Evolutionary conservation across 2,888 invertebrate genomes (phyloP).

Genomic region (Odontothrips loti): DNA sequence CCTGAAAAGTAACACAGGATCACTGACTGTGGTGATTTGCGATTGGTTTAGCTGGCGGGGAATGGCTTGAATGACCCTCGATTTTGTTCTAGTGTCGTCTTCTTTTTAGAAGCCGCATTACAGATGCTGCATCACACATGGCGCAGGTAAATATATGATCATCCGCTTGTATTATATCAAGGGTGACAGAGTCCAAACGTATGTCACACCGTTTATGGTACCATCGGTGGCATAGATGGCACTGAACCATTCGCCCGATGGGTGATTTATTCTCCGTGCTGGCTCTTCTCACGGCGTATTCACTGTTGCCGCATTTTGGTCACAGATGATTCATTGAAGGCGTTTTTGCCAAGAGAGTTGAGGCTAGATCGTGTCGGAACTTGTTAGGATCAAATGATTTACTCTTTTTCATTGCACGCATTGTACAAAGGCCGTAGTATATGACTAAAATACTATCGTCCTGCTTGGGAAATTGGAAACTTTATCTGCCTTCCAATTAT

Average conservation of each 20-base stretch:
- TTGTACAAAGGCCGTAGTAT: background rate
- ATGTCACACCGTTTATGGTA: background rate
- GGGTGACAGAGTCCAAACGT: background rate
- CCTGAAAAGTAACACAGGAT: too few species aligned
- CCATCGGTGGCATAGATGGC: background rate
- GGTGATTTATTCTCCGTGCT: too few species aligned
- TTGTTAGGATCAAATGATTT: background rate
- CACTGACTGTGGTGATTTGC: too few species aligned
- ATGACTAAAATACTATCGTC: background rate
- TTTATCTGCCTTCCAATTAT: background rate
- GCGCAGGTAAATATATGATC: background rate
- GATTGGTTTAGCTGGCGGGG: too few species aligned
- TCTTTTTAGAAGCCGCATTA: too few species aligned
- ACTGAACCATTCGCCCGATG: background rate
- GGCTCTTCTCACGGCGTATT: background rate
- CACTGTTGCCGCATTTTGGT: background rate
- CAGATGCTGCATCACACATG: background rate
- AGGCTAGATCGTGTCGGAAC: background rate
- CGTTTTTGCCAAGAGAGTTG: background rate
- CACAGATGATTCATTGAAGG: background rate
- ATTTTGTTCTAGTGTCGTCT: too few species aligned
- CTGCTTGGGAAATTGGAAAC: background rate
- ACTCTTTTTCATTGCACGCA: background rate
- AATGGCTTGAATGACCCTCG: too few species aligned
- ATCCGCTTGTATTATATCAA: background rate